Conservation (phyloP, 2,888 invertebrate genomes). For the Parnassius mnemosyne region DNA sequence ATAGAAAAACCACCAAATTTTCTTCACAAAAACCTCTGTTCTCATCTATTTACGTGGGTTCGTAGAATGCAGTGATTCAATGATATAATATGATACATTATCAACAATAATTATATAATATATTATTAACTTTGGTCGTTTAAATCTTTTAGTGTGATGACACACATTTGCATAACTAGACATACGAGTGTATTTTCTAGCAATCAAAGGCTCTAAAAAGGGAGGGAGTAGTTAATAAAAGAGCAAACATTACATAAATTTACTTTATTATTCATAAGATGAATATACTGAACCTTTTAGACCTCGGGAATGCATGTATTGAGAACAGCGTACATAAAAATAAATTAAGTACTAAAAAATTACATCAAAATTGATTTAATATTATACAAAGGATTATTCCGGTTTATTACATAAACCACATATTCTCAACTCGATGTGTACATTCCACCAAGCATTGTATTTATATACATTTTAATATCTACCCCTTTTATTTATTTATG, state of each 20-base stretch:
- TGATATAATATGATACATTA: too few relatives aligned
- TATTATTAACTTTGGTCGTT: too few relatives aligned
- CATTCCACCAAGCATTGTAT: slow-evolving; percentile 58
- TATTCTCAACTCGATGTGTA: slow-evolving; percentile 49
- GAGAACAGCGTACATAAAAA: slow-evolving; percentile 66
- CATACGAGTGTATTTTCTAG: too few relatives aligned
- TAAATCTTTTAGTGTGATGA: too few relatives aligned
- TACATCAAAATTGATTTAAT: slow-evolving; percentile 52
- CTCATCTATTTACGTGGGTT: too few relatives aligned
- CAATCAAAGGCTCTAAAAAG: too few relatives aligned
- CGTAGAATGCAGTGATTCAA: too few relatives aligned
- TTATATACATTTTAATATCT: slow-evolving; percentile 41
- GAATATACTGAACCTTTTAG: slow-evolving; percentile 69
- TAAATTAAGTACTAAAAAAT: slow-evolving; percentile 74
- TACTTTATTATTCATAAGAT: slow-evolving; percentile 65
- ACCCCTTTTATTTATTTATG: slow-evolving; percentile 32
- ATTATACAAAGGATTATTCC: slow-evolving; percentile 52
- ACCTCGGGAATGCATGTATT: slow-evolving; percentile 72
- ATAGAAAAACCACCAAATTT: too few relatives aligned
- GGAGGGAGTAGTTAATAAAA: slow-evolving; percentile 23
- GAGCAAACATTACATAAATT: slow-evolving; percentile 50
- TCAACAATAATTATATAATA: too few relatives aligned
- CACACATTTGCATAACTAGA: too few relatives aligned
- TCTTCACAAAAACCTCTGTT: too few relatives aligned
- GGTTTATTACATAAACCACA: slow-evolving; percentile 73